Percentiles rank a stretch among this genome's conserved stretches.
phyloP scores from a whole-genome alignment of 2,888 invertebrate species.

The Caenorhabditis doughertyi region DNA sequence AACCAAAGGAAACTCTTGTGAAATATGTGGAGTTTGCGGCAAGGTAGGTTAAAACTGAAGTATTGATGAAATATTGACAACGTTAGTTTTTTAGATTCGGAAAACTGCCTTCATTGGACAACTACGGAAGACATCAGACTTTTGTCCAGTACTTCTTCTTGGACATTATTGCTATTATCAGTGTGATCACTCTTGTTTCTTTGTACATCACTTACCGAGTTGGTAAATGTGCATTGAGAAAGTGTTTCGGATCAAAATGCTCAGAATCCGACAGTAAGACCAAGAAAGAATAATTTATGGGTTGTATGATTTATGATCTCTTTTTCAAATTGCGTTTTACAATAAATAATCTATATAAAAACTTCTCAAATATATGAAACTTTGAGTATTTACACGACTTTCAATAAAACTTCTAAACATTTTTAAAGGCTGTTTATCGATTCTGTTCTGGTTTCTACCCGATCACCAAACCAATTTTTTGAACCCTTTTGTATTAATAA shows the following conservation, averaged over 20 bases:
- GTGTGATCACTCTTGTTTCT: background rate
- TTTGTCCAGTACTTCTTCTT: slow-evolving; percentile 51
- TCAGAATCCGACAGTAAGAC: slow-evolving; percentile 5
- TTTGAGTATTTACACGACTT: no score
- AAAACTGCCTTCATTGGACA: slow-evolving; percentile 50
- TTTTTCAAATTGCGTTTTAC: no score
- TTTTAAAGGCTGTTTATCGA: no score
- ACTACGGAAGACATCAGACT: slow-evolving; percentile 54
- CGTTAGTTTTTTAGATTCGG: slow-evolving; percentile 38
- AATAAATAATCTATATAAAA: no score
- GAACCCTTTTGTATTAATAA: background rate
- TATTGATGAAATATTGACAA: background rate
- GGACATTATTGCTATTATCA: slow-evolving; percentile 29
- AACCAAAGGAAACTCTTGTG: slow-evolving; percentile 65
- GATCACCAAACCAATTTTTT: background rate
- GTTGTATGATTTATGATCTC: background rate
- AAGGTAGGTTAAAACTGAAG: no score
- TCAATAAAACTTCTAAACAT: no score
- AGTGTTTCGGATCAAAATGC: slow-evolving; percentile 15
- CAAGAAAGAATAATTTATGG: slow-evolving; percentile 42
- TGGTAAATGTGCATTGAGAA: slow-evolving; percentile 8
- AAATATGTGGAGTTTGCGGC: slow-evolving; percentile 69
- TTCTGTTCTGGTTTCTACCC: no score
- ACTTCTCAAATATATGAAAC: no score
- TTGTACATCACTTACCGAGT: slow-evolving; percentile 26